Conservation (phyloP, 2,888 invertebrate genomes). For the Chalcosyrphus nemorum region DNA sequence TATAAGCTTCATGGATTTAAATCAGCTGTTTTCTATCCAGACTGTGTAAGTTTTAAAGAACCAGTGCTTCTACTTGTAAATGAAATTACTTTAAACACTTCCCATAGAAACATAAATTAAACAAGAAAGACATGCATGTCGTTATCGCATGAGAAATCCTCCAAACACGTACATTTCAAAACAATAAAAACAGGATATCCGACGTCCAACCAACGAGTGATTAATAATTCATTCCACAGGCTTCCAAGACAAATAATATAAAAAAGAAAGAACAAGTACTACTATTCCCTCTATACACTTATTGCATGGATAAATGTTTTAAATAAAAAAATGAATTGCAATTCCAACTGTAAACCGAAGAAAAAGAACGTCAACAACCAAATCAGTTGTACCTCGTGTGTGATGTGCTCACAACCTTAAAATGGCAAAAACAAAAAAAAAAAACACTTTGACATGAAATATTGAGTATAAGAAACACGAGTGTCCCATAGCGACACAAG, state of each 20-base stretch:
- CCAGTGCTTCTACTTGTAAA: too few relatives aligned
- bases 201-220: background rate
- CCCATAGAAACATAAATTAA: too few relatives aligned
- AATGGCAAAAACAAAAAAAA: background rate
- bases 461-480: slow-evolving; percentile 31
- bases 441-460: slow-evolving; percentile 37
- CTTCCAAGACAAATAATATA: background rate
- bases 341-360: slow-evolving; percentile 15
- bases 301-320: slow-evolving; percentile 14
- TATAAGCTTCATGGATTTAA: too few relatives aligned
- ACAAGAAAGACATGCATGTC: too few relatives aligned
- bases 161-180: background rate
- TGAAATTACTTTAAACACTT: too few relatives aligned
- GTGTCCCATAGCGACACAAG: slow-evolving; percentile 31
- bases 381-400: slow-evolving; percentile 16
- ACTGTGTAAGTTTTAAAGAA: too few relatives aligned
- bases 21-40: too few relatives aligned
- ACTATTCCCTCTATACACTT: background rate
- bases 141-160: too few relatives aligned
- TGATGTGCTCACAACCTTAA: slow-evolving; percentile 9
- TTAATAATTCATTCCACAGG: slow-evolving; percentile 3
- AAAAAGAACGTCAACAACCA: slow-evolving; percentile 6
- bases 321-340: slow-evolving; percentile 8
- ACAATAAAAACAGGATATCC: slow-evolving; percentile 7
- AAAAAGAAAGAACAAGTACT: background rate